Base-by-base conservation (phyloP, 1,140 invertebrate species). In the Drosophila varians region DNA sequence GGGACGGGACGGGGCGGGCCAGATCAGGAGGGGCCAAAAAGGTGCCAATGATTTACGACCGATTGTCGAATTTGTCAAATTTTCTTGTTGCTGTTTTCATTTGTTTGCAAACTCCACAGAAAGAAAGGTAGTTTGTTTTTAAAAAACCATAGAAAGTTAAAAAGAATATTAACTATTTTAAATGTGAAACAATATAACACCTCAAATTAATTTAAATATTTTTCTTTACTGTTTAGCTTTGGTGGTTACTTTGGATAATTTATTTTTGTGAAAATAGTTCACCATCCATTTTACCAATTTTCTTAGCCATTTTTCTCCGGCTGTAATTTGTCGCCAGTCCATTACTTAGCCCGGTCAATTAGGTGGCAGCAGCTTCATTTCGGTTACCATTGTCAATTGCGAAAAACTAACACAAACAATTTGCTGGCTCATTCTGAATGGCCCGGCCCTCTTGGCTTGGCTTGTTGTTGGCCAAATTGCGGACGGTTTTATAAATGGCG, bases 61-160 rank as follows among this genome's bases (percentile, higher is more conserved):
- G 65, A 68, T 82, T 86, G 82, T 82, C 77, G 82, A 76, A 87
- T 74, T 86, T 86, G 80, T 87, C 68, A 86, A 80, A 82, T 82
- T 62, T 76, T 45, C 80, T 60, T 58, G 28, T 26, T 65, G 36
- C 47, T 48, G 47, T 70, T 51, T 62, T 53, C 55, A 53, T 36
- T 69, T 28, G 43, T 62, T 70, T 46, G 26, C 16, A 3, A 7
- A 28, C 1, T 40, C 23, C 6, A 40, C 2, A 2, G 19, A 0
- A 3, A 7, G n/a, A 31, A 62, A 28, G 12, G 14, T 11, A 2
- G 9, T 34, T 34, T n/a, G 11, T 3, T 38, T 16, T 38, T 8
- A 12, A 38, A 16, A 38, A 42, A 42, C 9, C 2, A 8, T 16
- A 6, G 16, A 38, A 7, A 36, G 12, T 14, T 12, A 36, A 36